Percentiles rank a stretch among this genome's conserved stretches.
Evolutionary conservation across 2,888 invertebrate species (phyloP).

Genomic region (Pemphredon lugubris): DNA sequence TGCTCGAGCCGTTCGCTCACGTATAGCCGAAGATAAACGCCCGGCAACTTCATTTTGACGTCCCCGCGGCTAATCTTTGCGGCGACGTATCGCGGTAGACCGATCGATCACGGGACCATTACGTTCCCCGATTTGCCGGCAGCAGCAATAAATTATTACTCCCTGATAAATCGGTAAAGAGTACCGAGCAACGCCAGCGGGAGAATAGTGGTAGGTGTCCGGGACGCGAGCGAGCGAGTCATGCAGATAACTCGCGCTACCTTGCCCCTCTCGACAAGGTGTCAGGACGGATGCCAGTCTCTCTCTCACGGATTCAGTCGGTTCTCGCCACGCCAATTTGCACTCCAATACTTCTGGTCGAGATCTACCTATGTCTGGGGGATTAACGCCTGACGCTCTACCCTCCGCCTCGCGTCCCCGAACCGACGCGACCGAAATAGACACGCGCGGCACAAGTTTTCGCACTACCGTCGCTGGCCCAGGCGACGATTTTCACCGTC

Average conservation of each 20-base stretch:
- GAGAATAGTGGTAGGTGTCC: conserved; percentile 15
- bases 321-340: conserved; percentile 40
- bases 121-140: conserved; percentile 58
- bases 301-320: conserved; percentile 38
- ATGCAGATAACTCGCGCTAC: conserved; percentile 33
- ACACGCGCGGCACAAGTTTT: neutral
- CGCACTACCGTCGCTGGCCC: too few relatives aligned
- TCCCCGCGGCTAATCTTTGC: conserved; percentile 58
- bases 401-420: neutral
- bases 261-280: conserved; percentile 38
- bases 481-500: too few relatives aligned
- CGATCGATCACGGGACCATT: conserved; percentile 67
- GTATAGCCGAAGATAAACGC: conserved; percentile 53
- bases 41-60: conserved; percentile 62
- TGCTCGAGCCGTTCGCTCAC: conserved; percentile 16
- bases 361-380: conserved; percentile 13
- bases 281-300: conserved; percentile 34
- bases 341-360: conserved; percentile 16
- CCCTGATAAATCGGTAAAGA: conserved; percentile 68
- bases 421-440: neutral
- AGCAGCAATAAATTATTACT: conserved; percentile 67
- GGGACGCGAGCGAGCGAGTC: conserved; percentile 25
- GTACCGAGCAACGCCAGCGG: conserved; percentile 17
- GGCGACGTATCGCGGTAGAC: conserved; percentile 52
- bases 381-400: conserved; percentile 20